Evolutionary conservation across 2,113 vertebrate genomes (phyloP), one percentile per base, ranked within the genome.

Genomic region (Trochalopteron elliotii): DNA sequence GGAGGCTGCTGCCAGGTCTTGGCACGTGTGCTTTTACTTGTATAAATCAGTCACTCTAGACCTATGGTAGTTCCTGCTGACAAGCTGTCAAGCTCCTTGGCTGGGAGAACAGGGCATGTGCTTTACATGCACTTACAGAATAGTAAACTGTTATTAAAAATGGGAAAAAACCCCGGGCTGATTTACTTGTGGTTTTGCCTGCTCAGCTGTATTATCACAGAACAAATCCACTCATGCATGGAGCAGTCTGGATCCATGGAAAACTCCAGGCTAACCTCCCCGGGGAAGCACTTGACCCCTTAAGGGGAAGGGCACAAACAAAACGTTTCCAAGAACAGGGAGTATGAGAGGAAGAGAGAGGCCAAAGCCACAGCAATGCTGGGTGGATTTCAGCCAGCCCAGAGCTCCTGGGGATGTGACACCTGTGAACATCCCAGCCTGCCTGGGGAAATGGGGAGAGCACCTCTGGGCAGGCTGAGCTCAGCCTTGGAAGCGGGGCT

Each of bases 41-140:
- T 57, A 80, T 96, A 97, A 96, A 98, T 97, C 97, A 96, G 88
- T 93, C 92, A 93, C 90, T 95, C 50, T 11, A 69, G 96, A 88
- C 89, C 95, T 90, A 70, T 72, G 93, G 92, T 95, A 95, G 96
- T 83, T 97, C 96, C 86, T 91, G 95, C 90, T 95, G 95, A 94
- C 93, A 94, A 68, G 77, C 93, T 96, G 94, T 97, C 94, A 78
- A 23, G 93, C 82, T 92, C 61, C 76, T 94, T 95, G 97, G 96
- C 96, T 85, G 60, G 76, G 87, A 78, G 82, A 91, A 16, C 6
- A 50, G 83, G 94, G 71, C 89, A 93, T 59, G 87, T 91, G 94
- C 96, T 94, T 95, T 88, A 86, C 89, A 96, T 83, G 96, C 77
- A 82, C 89, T 92, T 82, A 94, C 83, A 83, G 96, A 91, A 94